Evolutionary conservation across 2,797 vertebrate species (phyloP), one percentile per base, ranked within the genome.

Genomic region (Botia almorhae): DNA sequence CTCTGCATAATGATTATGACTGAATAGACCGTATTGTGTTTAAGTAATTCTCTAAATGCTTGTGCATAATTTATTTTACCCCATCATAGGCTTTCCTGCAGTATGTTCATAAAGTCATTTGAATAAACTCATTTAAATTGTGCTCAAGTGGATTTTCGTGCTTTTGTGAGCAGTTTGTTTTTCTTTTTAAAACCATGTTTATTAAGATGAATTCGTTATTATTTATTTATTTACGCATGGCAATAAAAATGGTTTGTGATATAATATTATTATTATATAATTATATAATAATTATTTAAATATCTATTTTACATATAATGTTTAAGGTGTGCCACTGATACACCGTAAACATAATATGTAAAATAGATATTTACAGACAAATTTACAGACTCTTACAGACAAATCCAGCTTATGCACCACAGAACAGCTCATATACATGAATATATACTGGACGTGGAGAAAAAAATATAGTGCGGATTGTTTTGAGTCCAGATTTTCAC

Each of bases 341-440:
- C n/a, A n/a, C n/a, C n/a, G n/a, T n/a, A n/a, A n/a, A n/a, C n/a
- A n/a, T n/a, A n/a, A n/a, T n/a, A n/a, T n/a, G n/a, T n/a, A n/a
- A n/a, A n/a, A n/a, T n/a, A n/a, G n/a, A n/a, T n/a, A n/a, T n/a
- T n/a, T n/a, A n/a, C n/a, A n/a, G n/a, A n/a, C n/a, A n/a, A n/a
- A n/a, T n/a, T n/a, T n/a, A n/a, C n/a, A n/a, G n/a, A n/a, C n/a
- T 76, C 83, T 65, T 74, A 69, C 70, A 76, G 67, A 82, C 69
- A 56, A 67, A 78, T 75, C 12, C 61, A 81, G 46, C 63, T 14
- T 68, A 67, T 2, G 19, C 69, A 80, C 74, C 82, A 85, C 75
- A 81, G 76, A 86, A 53, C 61, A 81, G 73, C 69, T 65, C 82
- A 39, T 56, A 53, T 76, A 79, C 26, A 73, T 76, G 21, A 74